A percentile compares a stretch with the other conserved stretches of the same genome.
Evolutionary conservation across 1,140 invertebrate species (phyloP).

Genomic region (Drosophila orosa): DNA sequence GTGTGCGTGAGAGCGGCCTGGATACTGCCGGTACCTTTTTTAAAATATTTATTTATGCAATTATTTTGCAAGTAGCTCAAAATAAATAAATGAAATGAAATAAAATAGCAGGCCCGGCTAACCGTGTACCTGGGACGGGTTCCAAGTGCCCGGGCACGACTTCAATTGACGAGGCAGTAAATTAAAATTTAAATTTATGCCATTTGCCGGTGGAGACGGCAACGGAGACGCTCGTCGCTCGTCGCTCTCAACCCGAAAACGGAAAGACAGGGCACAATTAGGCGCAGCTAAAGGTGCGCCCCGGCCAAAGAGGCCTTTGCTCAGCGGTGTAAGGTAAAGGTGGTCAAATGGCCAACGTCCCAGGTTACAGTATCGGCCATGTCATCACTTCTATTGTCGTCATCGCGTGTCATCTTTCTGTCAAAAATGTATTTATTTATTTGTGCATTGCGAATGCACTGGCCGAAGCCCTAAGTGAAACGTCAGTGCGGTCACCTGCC

Average conservation of each 20-base stretch:
- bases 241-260: constrained; percentile 30
- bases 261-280: constrained; percentile 56
- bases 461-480: constrained; percentile 60
- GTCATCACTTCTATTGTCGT: constrained; percentile 79
- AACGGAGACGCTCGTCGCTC: background rate
- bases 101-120: constrained; percentile 63
- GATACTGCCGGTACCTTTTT: constrained; percentile 63
- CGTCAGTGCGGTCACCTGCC: constrained; percentile 71
- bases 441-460: constrained; percentile 68
- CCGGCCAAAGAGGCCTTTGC: background rate
- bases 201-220: constrained; percentile 55
- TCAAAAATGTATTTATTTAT: constrained; percentile 75
- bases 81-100: constrained; percentile 84
- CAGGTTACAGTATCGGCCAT: constrained; percentile 44
- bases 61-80: constrained; percentile 84
- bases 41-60: constrained; percentile 84
- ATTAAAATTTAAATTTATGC: constrained; percentile 84
- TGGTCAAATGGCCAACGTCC: constrained; percentile 28
- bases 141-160: constrained; percentile 72
- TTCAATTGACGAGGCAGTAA: constrained; percentile 80
- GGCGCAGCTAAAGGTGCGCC: constrained; percentile 45
- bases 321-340: constrained; percentile 6
- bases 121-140: constrained; percentile 40
- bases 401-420: constrained; percentile 72
- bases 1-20: constrained; percentile 27